Base-by-base conservation (phyloP, 2,113 vertebrate species). In the Psilopsiagon aymara region DNA sequence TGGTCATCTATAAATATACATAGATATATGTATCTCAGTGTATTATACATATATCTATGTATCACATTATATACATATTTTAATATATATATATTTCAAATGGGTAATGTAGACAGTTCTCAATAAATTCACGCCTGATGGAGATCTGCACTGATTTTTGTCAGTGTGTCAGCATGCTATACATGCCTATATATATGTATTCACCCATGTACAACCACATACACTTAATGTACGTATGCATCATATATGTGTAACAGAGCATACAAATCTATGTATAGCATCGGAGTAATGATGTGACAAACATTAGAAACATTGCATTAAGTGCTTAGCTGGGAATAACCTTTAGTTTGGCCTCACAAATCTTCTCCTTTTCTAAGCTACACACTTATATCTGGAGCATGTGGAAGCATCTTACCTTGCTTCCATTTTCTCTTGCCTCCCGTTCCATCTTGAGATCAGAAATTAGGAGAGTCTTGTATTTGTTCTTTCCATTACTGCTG, bases 361-460 rank as follows among this genome's bases (percentile, higher is more conserved):
- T 31, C 18, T 86, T 86, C 87, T 78, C n/a, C 49, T 92, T 95
- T 93, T 86, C 93, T 94, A 91, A 91, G 35, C 73, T 94, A 73
- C 43, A 39, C 69, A 93, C 76, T 97, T 95, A 86, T 86, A 77
- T 88, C 49, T 87, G 63, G 60, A 90, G 92, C 94, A 73, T 11
- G 44, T 95, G 80, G 96, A 82, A 81, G 80, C 79, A 90, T 52
- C 97, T 98, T 98, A 99, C 98, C 98, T 99, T 99, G 97, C 98
- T 98, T 98, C 98, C 98, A 96, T 98, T 98, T 97, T 99, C 98
- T 97, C 98, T 98, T 8, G 97, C 89, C 88, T 98, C 98, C 91
- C 94, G 96, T 90, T 99, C 98, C 98, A 98, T 98, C 96, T 98
- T 98, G 97, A 98, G 97, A 95, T 98, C 98, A 84, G 98, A 98